Base-by-base conservation (phyloP, 2,888 invertebrate genomes). In the Drosophila fulvimacula region DNA sequence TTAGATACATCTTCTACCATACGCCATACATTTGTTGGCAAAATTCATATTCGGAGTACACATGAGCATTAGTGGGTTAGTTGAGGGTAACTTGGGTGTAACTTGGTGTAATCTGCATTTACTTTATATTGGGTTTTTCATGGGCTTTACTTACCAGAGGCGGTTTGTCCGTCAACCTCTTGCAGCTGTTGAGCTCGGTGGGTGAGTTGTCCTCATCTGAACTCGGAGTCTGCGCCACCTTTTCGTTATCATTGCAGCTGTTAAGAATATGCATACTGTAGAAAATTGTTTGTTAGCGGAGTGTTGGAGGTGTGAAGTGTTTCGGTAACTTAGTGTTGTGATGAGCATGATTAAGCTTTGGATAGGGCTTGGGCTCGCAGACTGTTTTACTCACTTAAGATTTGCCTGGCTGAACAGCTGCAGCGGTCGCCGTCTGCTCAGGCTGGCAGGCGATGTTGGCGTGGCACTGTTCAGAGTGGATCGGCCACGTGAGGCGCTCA, bases 191-290 rank as follows among this genome's bases (percentile, higher is more conserved):
- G 89, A 96, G 94, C 93, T 97, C 97, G 52, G 96, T 96, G 46
- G 97, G 97, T 3, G 97, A 97, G 93, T 96, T 96, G 89, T 96
- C 96, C 93, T 96, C 97, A 91, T 97, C 96, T 82, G 96, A 96
- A 89, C 95, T 95, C 92, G 89, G 91, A 34, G 89, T 87, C 79
- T 78, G 90, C 51, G 85, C 80, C 79, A 90, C 91, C 79, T 92
- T 92, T 64, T 90, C 90, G 75, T 92, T 91, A 79, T 92, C 92
- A 91, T 92, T 92, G 88, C 91, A 92, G 80, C 92, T 92, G 48
- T 55, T 51, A 17, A n/a, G 5, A 11, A 39, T 21, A 30, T 15
- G n/a, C n/a, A 38, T 13, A 21, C 9, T 49, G 9, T 32, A 19
- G 2, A 13, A 19, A 52, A 11, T 3, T 13, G 17, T 39, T 15